Conservation (phyloP, 2,797 vertebrate species). For the Sciurus carolinensis region DNA sequence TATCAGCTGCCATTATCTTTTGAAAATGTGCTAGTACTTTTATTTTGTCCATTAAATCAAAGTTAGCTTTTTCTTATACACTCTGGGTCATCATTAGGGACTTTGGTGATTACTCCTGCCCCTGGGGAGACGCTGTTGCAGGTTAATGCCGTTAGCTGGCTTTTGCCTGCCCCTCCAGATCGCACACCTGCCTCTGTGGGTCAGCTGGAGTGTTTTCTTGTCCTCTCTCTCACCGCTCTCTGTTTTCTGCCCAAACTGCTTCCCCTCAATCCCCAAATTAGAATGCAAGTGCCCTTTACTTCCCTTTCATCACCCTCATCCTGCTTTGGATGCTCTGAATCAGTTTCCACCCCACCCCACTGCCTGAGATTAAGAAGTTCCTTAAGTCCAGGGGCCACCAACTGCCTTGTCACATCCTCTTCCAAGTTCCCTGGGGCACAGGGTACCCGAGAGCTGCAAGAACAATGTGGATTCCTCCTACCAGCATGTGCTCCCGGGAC, state of each 20-base stretch:
- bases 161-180: neutral
- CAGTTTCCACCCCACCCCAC: neutral
- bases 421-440: neutral
- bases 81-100: neutral
- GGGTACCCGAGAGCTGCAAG: neutral
- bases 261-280: neutral
- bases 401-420: neutral
- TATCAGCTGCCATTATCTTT: neutral
- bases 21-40: neutral
- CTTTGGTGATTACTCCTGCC: neutral
- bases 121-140: neutral
- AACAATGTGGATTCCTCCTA: neutral
- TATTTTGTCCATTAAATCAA: neutral
- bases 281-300: neutral
- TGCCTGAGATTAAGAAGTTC: neutral
- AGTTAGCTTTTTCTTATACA: neutral
- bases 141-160: neutral
- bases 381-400: neutral
- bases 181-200: neutral
- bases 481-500: neutral
- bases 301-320: neutral
- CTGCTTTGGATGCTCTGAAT: neutral
- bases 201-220: neutral
- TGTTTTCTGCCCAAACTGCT: neutral
- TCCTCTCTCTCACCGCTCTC: neutral